Evolutionary conservation across 2,888 invertebrate genomes (phyloP).

Genomic region (Nudaria mundana): DNA sequence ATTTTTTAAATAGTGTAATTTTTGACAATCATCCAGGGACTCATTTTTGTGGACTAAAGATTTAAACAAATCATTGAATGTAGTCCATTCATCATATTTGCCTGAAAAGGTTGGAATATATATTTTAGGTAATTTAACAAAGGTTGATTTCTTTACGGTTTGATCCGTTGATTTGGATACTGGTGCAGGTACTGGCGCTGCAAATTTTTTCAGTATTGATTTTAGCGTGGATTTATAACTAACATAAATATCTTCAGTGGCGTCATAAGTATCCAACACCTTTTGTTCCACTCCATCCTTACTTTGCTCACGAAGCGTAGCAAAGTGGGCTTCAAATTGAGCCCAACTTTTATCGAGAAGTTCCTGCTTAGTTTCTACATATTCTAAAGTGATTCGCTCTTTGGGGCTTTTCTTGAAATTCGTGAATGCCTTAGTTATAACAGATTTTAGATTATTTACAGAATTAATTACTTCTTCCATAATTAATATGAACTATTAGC

Average conservation of each 20-base stretch:
- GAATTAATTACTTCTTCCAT: too few relatives aligned
- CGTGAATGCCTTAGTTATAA: too few relatives aligned
- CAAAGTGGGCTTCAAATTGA: not conserved
- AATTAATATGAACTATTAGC: too few relatives aligned
- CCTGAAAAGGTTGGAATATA: not conserved
- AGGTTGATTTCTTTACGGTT: not conserved
- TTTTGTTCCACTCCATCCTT: not conserved
- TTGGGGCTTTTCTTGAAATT: not conserved
- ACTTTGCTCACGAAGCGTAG: not conserved
- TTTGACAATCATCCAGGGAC: not conserved
- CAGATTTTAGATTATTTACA: too few relatives aligned
- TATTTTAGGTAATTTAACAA: not conserved
- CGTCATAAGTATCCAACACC: not conserved
- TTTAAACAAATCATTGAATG: not conserved
- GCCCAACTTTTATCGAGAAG: not conserved
- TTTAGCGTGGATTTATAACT: not conserved
- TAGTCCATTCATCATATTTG: not conserved
- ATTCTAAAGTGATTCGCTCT: not conserved
- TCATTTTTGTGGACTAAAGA: not conserved
- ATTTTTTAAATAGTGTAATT: not conserved
- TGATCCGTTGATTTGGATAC: not conserved
- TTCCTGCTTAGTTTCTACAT: not conserved
- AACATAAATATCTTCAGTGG: not conserved
- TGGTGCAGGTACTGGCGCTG: too few relatives aligned
- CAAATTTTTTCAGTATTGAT: not conserved